Evolutionary conservation across 2,113 vertebrate genomes (phyloP).

Genomic region (Eurystomus gularis): DNA sequence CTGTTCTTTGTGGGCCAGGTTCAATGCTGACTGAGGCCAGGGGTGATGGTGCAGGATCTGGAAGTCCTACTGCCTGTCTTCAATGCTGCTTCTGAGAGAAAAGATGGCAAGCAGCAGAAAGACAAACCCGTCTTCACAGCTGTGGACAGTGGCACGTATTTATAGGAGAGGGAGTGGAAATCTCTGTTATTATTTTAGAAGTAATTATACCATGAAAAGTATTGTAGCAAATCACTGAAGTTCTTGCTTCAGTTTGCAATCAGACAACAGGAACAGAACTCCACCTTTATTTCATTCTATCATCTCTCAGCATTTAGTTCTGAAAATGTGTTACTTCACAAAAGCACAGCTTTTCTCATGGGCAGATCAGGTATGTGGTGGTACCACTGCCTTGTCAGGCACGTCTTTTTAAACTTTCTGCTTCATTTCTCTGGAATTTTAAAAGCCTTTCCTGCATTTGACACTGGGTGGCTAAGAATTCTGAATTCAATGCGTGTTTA

Average conservation of each 20-base stretch:
- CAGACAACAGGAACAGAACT: neutral
- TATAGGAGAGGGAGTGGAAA: neutral
- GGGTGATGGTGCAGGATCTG: neutral
- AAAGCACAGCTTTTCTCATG: neutral
- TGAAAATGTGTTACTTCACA: neutral
- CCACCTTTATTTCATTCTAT: neutral
- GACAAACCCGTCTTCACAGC: neutral
- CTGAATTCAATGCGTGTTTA: slow-evolving; percentile 25
- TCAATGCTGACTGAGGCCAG: neutral
- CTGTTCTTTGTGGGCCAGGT: neutral
- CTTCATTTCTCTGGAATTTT: slow-evolving; percentile 37
- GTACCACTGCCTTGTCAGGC: neutral
- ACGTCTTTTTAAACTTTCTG: neutral
- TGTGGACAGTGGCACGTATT: neutral
- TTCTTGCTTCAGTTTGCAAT: neutral
- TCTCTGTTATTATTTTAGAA: neutral
- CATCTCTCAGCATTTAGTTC: neutral
- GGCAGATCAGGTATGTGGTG: neutral
- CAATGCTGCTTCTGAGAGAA: neutral
- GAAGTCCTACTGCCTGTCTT: neutral
- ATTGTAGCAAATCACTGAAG: neutral
- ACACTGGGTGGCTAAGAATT: neutral
- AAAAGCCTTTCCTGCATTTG: slow-evolving; percentile 4
- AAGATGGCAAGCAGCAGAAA: neutral
- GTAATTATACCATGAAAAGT: neutral